Evolutionary conservation across 2,797 vertebrate species (phyloP), one percentile per base, ranked within the genome.

Genomic region (Tangara arthus): DNA sequence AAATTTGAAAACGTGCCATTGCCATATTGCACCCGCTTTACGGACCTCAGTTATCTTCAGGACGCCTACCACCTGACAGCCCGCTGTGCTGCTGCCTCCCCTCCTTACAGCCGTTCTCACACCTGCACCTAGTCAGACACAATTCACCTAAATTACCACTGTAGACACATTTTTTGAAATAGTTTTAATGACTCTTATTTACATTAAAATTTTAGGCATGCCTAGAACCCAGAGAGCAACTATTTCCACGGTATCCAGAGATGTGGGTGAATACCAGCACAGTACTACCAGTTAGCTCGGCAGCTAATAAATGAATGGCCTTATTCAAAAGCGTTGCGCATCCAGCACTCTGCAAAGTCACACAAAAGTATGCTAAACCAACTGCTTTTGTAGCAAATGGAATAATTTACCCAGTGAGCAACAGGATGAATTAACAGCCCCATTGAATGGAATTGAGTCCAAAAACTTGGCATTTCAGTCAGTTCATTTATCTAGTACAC

Each of bases 361-460:
- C 69, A 93, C 84, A 90, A 88, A 91, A 94, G 89, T 91, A n/a
- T 50, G 80, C 69, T 92, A 90, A 90, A 91, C 64, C 87, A 86
- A 75, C 82, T 88, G 82, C 93, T 92, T 91, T 88, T 95, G 89
- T 88, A 75, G 56, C 73, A 84, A 96, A 79, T 63, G 66, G 87
- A 92, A 95, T 91, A 87, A 90, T 94, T 86, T 86, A 89, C 79
- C 79, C 92, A 89, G 75, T 8, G 72, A 93, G 92, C 59, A 61
- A 50, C 49, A 76, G 70, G 70, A 63, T 37, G 68, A 93, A 92
- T 88, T 94, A 94, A 94, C 59, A 94, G 72, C 39, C 57, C 55
- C 82, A 84, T 57, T 93, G 82, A 92, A 69, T 41, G 49, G 82
- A 76, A 71, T 13, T 0, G 5, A 72, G 72, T 60, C 56, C 82